phyloP scores from a whole-genome alignment of 2,888 invertebrate genomes.

The Magallana nippona region DNA sequence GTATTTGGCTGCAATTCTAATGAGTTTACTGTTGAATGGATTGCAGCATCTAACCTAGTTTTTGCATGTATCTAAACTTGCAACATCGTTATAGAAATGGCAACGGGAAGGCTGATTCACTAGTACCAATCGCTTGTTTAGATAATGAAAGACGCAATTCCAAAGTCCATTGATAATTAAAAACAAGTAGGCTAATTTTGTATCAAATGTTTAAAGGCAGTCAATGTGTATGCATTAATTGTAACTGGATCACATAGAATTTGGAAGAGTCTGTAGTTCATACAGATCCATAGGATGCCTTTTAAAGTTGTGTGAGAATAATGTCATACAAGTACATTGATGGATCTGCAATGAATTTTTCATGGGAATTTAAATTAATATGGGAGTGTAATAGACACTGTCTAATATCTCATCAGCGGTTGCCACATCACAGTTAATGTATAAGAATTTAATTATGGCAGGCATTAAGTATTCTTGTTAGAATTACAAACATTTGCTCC shows the following conservation, averaged over 20 bases:
- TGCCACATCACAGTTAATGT: neutral
- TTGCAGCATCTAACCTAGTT: no score
- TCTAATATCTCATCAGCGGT: no score
- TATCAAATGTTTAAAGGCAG: neutral
- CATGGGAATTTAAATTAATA: neutral
- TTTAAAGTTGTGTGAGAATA: neutral
- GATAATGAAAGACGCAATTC: neutral
- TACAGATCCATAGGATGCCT: neutral
- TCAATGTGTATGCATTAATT: neutral
- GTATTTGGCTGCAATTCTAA: no score
- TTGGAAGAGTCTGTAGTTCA: neutral
- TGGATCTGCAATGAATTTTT: neutral
- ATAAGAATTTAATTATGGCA: neutral
- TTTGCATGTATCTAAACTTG: no score
- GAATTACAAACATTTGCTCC: no score
- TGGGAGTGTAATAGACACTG: no score
- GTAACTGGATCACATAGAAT: neutral
- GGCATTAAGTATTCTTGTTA: no score
- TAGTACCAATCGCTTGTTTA: neutral
- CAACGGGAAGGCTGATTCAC: no score
- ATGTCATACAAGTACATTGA: neutral
- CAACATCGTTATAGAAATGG: no score
- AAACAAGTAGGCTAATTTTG: neutral
- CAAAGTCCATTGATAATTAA: neutral
- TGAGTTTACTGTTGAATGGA: no score